Evolutionary conservation across 1,140 invertebrate species (phyloP), one percentile per base, ranked within the genome.

Genomic region (Andricus grossulariae): DNA sequence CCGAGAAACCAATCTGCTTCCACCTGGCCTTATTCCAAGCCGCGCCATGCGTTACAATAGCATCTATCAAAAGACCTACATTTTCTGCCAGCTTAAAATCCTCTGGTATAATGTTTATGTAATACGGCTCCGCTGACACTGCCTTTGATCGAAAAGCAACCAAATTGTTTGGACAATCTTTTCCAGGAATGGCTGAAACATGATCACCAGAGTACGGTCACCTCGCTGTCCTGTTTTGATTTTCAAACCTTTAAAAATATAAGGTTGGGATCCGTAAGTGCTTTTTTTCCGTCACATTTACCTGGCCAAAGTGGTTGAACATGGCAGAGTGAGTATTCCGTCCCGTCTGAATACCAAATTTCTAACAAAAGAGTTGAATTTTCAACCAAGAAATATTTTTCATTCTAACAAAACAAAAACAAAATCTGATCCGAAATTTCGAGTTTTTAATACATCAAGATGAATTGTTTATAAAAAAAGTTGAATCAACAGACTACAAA

Each of bases 91-190:
- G 70, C 8, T 76, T 15, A 4, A 83, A 70, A 18, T 50, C 55
- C 78, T 88, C 86, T 12, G 85, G 52, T 8, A 87, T 73, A 13
- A 88, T 52, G n/a, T 50, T 85, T 76, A 50, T 82, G 49, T 25
- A 85, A 77, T n/a, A 84, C 66, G 12, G 39, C 74, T 4, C 80
- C 78, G 18, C n/a, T n/a, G n/a, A n/a, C n/a, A n/a, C n/a, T n/a
- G n/a, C n/a, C n/a, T n/a, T n/a, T n/a, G n/a, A n/a, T 83, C 16
- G 86, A 57, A 75, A 87, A 86, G 32, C 71, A 81, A 21, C 66
- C 83, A n/a, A 16, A 87, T 18, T 15, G 78, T 74, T 78, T 87
- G 84, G 1, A 86, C 54, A 76, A 83, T 82, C 70, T 77, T 72
- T n/a, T n/a, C n/a, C n/a, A n/a, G n/a, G n/a, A n/a, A n/a, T n/a